Evolutionary conservation across 1,140 invertebrate genomes (phyloP), one percentile per base, ranked within the genome.

Genomic region (Artemia franciscana): DNA sequence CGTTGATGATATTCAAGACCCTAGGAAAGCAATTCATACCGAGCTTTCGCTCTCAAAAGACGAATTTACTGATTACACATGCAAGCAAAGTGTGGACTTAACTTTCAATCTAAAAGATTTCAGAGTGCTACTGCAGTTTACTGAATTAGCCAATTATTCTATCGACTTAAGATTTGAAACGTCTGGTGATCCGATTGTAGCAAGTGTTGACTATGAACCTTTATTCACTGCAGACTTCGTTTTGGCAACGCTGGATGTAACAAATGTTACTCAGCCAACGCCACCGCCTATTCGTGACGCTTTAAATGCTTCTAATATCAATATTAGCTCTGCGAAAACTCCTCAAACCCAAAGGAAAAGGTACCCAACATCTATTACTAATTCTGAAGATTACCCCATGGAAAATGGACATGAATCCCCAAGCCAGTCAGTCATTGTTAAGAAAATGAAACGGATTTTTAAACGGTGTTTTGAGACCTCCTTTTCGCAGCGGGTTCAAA

Each of bases 401-500:
- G 3, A 51, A 18, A 18, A 51, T 3, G 39, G 39, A 51, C 12
- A 18, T 51, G 12, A 15, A 3, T 51, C 5, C 24, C n/a, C 4
- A 24, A 18, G 25, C 30, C 7, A 21, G 39, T 24, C 24, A 5
- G n/a, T 39, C 60, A 23, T 21, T 39, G 15, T 61, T 27, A 61
- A 61, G 30, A 61, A 61, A 39, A 27, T 4, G 12, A 26, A 39
- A 61, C 23, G 21, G 5, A 18, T 61, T 18, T 61, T 61, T 27
- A 61, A 61, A 24, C 5, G 60, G 39, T 61, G 60, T 51, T 61
- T 61, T 51, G 60, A 61, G 24, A 39, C 60, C 21, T 30, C 60
- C 5, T 61, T 61, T 51, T n/a, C 24, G 21, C 60, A 27, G 25
- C 26, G 23, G 12, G 30, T 56, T 26, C 21, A 23, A 15, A 27